Base-by-base conservation (phyloP, 2,888 invertebrate genomes). In the Drosophila neoperkinsi region DNA sequence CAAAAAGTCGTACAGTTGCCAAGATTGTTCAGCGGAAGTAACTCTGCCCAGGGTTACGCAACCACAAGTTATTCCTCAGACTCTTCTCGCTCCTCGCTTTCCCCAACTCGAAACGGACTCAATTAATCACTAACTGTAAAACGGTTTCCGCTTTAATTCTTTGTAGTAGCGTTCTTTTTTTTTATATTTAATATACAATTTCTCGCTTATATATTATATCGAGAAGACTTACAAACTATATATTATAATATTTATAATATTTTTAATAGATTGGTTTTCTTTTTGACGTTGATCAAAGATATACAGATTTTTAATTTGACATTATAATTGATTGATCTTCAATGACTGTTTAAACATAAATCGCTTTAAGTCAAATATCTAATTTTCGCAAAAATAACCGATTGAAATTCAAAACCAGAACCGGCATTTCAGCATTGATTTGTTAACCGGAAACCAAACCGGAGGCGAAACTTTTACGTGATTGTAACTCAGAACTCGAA, bases 81-180 rank as follows among this genome's bases (percentile, higher is more conserved):
- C 41, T 18, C 21, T 13, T 33, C 16, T 3, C 21, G 5, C 16
- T 25, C 9, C n/a, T 11, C 21, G 16, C 7, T n/a, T 25, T 28
- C 6, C 33, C 25, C 28, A 60, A 43, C 36, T 38, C 30, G 62
- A 62, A 66, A 53, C 76, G 36, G 50, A 36, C 55, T 36, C 71
- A 71, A 66, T 77, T 69, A 74, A 69, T 77, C 76, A 78, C 33
- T 38, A 75, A 68, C 64, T 68, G 76, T 69, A 56, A 68, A 50
- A 25, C 4, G 10, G 11, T 31, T 36, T 41, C 16, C 31, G 33
- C 50, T 50, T 41, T 13, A 50, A 18, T 33, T 46, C 31, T 11
- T 18, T 18, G 4, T 13, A 1, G 13, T 13, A 38, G 18, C 21
- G 25, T 41, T 56, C 28, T 10, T 25, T 21, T 41, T 41, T 49